These are phyloP conservation scores for Psittacus erithacus DNA, from an alignment of 2,113 vertebrate species.

Conservation along the genomic window DNA sequence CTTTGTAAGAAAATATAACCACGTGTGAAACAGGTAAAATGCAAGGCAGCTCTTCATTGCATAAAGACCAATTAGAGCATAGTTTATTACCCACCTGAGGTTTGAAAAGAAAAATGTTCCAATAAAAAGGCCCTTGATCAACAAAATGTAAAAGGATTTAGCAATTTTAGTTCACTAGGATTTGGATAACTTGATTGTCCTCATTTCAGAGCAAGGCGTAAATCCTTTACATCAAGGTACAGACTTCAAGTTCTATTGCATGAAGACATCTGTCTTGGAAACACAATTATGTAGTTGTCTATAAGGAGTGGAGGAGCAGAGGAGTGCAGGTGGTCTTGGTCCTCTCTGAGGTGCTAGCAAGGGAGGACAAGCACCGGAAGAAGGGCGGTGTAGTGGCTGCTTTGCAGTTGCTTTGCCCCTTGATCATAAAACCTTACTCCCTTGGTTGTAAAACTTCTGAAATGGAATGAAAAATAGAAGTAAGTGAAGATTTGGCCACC, in stretches of 20 bases:
- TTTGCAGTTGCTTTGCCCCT: not conserved
- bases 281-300: not conserved
- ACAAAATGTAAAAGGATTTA: constrained; percentile 47
- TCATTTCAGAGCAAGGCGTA: not conserved
- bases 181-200: constrained; percentile 31
- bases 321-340: not conserved
- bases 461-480: not conserved
- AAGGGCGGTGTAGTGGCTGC: not conserved
- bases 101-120: constrained; percentile 5
- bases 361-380: not conserved
- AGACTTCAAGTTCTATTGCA: not conserved
- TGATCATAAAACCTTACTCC: not conserved
- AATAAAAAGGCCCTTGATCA: constrained; percentile 42
- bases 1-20: constrained; percentile 51
- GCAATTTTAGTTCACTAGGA: constrained; percentile 8
- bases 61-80: constrained; percentile 38
- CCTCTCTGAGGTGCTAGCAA: not conserved
- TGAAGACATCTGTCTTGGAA: not conserved
- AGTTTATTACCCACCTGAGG: constrained; percentile 22
- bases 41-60: not conserved
- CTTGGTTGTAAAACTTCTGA: not conserved
- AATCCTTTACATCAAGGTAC: constrained; percentile 1
- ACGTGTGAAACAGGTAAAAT: not conserved
- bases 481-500: not conserved
- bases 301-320: not conserved